Evolutionary conservation across 2,113 vertebrate species (phyloP), one percentile per base, ranked within the genome.

Genomic region (Lophotis ruficrista): DNA sequence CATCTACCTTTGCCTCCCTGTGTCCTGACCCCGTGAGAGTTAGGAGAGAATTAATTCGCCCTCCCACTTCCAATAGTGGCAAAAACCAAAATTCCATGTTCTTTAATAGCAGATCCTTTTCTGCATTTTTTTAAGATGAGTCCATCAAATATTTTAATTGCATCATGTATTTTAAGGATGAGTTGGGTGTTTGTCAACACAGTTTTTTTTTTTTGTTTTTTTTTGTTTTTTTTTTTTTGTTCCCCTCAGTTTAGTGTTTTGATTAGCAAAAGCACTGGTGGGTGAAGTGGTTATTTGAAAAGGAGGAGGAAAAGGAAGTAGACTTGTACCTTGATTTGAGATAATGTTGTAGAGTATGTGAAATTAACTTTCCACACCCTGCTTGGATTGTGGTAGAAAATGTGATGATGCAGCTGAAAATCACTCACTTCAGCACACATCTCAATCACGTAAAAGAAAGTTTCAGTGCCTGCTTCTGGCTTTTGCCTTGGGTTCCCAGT

Each of bases 271-370:
- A 91, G 65, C 53, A 64, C 47, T 71, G 60, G 48, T 87, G 50
- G 35, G 15, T 62, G 35, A 93, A 81, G 51, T 68, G 27, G 30
- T 87, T 94, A 31, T 84, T 79, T 93, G 31, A 82, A 87, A 90
- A 90, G n/a, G 23, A 86, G 57, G 50, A 90, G 62, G 81, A 95
- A 96, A 84, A 94, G 91, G 93, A 96, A 96, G 45, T 57, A 93
- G 71, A 35, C 37, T 50, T 89, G 65, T 60, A 92, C 92, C 45
- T 93, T 89, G 89, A 90, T 94, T 90, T 90, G 56, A 93, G 92
- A 91, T 95, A 83, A 51, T 64, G 50, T 65, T 87, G 27, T 2
- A 53, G 48, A 56, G 53, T 62, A 58, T 10, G 20, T 85, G 82
- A 95, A 94, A 90, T 73, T 37, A 93, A 73, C 61, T 93, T 87